These are phyloP conservation scores for Drosophila hydei DNA, from an alignment of 1,140 invertebrate genomes.

Conservation along the genomic window DNA sequence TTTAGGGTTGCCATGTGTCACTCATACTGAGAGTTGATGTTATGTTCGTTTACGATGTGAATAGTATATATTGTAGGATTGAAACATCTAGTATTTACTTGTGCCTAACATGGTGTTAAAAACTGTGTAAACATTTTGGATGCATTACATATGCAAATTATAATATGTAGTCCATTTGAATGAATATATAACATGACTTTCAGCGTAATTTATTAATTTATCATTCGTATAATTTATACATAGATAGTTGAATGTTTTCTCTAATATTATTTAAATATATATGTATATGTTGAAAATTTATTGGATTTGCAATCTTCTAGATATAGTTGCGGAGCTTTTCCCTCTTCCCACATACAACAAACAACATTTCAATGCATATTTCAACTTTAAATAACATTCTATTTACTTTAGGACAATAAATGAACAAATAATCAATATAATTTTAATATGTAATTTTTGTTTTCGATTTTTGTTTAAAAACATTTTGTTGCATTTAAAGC, in stretches of 20 bases:
- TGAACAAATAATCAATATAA: slow-evolving; percentile 64
- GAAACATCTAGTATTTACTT: too few species aligned
- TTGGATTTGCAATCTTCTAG: slow-evolving; percentile 50
- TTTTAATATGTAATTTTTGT: slow-evolving; percentile 28
- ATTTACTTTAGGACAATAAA: slow-evolving; percentile 76
- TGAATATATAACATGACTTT: slow-evolving; percentile 59
- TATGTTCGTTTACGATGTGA: too few species aligned
- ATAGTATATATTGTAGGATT: too few species aligned
- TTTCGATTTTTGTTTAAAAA: slow-evolving; percentile 54
- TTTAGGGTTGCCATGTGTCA: background rate
- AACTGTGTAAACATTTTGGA: too few species aligned
- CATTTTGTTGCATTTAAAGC: slow-evolving; percentile 65
- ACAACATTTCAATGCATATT: slow-evolving; percentile 52
- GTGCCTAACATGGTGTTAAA: too few species aligned
- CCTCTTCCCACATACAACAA: slow-evolving; percentile 50
- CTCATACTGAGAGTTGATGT: too few species aligned
- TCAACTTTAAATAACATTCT: slow-evolving; percentile 73
- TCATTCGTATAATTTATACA: slow-evolving; percentile 65
- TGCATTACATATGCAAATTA: too few species aligned
- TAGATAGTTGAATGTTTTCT: slow-evolving; percentile 52
- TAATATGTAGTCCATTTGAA: background rate
- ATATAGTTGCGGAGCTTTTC: slow-evolving; percentile 27
- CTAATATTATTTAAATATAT: slow-evolving; percentile 63
- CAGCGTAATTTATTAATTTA: slow-evolving; percentile 63
- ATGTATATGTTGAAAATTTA: slow-evolving; percentile 67